phyloP scores from a whole-genome alignment of 2,113 vertebrate species.

The Cynoglossus semilaevis region DNA sequence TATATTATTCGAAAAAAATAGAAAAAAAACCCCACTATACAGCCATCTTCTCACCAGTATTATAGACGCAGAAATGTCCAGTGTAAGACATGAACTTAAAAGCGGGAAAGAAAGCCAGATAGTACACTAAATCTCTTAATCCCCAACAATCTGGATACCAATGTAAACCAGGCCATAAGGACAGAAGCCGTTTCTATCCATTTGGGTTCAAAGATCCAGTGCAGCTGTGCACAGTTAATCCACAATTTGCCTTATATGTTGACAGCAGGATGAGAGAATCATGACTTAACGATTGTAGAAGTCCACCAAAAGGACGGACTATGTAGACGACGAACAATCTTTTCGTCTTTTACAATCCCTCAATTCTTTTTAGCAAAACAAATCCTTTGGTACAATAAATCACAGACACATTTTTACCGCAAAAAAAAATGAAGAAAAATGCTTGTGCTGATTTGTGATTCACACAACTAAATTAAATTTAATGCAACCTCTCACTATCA shows the following conservation, averaged over 20 bases:
- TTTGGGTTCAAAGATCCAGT: conserved; percentile 53
- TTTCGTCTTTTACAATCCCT: neutral
- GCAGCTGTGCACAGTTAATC: conserved; percentile 32
- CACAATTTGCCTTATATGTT: conserved; percentile 22
- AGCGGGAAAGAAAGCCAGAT: conserved; percentile 40
- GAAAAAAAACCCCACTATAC: no score
- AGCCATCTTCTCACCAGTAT: conserved; percentile 1
- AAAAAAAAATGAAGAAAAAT: no score
- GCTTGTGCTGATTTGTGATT: no score
- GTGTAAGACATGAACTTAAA: conserved; percentile 29
- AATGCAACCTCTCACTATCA: neutral
- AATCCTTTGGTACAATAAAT: neutral
- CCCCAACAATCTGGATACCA: conserved; percentile 43
- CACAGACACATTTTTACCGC: neutral
- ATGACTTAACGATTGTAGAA: neutral
- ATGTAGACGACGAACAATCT: neutral
- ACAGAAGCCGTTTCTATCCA: conserved; percentile 32
- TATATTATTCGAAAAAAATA: neutral
- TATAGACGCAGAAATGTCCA: conserved; percentile 25
- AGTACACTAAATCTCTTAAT: conserved; percentile 56
- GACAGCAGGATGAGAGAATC: conserved; percentile 15
- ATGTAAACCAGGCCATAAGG: conserved; percentile 36
- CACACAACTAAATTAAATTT: no score
- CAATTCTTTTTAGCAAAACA: no score
- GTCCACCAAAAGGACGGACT: neutral